Percentiles rank a stretch among this genome's conserved stretches.
phyloP scores from a whole-genome alignment of 2,113 vertebrate genomes.

The Ovibos moschatus region DNA sequence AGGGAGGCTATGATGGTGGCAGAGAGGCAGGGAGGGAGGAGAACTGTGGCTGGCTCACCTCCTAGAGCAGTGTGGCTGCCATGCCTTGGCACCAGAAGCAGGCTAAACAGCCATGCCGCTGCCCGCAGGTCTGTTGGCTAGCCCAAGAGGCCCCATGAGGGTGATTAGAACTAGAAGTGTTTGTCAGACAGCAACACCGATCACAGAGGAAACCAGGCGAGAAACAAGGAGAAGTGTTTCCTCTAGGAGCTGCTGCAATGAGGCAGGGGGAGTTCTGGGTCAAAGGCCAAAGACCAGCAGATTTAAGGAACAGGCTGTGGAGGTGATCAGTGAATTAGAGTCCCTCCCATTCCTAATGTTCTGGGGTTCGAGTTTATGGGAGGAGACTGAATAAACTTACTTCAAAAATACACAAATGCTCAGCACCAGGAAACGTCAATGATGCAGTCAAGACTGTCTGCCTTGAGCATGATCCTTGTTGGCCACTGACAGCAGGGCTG shows the following conservation, averaged over 20 bases:
- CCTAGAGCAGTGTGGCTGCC: not conserved
- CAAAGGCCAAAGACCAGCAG: not conserved
- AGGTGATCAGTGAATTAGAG: not conserved
- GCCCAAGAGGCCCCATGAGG: not conserved
- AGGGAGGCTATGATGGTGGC: not conserved
- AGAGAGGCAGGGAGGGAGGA: not conserved
- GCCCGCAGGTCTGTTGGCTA: not conserved
- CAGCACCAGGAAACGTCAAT: not conserved
- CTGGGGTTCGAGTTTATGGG: not conserved
- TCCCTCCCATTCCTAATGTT: not conserved
- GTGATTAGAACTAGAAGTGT: not conserved
- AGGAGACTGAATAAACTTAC: not conserved
- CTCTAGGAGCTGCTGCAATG: not conserved
- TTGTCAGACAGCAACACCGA: not conserved
- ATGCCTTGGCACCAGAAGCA: not conserved
- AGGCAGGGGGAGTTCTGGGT: not conserved
- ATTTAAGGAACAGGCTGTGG: not conserved
- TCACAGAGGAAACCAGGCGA: not conserved
- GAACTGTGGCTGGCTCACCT: not conserved
- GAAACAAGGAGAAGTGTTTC: not conserved
- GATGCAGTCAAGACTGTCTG: not conserved
- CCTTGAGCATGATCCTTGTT: no score
- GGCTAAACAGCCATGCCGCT: not conserved
- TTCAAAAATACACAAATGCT: not conserved
- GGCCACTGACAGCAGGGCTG: not conserved